Evolutionary conservation across 2,888 invertebrate species (phyloP).

Genomic region (Eulithis prunata): DNA sequence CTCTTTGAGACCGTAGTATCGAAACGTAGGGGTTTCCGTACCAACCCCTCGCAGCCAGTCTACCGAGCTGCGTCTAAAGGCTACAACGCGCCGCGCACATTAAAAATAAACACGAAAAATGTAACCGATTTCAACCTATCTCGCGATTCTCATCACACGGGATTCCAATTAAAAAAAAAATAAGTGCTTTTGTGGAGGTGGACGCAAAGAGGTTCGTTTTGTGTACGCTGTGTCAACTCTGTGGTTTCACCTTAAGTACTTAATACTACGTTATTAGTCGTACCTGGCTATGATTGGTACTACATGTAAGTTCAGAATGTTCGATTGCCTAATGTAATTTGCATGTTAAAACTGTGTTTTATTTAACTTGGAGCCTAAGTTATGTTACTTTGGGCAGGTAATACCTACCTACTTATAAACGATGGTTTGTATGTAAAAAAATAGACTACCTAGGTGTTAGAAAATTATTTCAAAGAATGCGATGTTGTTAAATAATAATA

Average conservation of each 20-base stretch:
- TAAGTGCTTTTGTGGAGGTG: constrained; percentile 33
- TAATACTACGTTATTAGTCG: background rate
- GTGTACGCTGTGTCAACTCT: constrained; percentile 50
- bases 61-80: constrained; percentile 53
- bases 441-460: too few relatives aligned
- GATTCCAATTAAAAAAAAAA: constrained; percentile 23
- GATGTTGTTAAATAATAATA: too few relatives aligned
- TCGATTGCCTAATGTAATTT: background rate
- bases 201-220: constrained; percentile 38
- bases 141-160: constrained; percentile 40
- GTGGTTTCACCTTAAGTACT: background rate
- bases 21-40: constrained; percentile 66
- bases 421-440: too few relatives aligned
- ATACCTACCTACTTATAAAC: too few relatives aligned
- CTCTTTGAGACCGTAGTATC: constrained; percentile 71
- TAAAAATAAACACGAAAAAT: constrained; percentile 70
- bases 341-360: too few relatives aligned
- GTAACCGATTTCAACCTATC: constrained; percentile 51
- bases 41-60: constrained; percentile 70
- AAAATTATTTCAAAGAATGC: too few relatives aligned
- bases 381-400: too few relatives aligned
- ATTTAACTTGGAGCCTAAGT: too few relatives aligned
- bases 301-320: constrained; percentile 16
- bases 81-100: constrained; percentile 47
- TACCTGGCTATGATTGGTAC: constrained; percentile 10